phyloP scores from a whole-genome alignment of 2,113 vertebrate genomes.

The Trematocara zebra region DNA sequence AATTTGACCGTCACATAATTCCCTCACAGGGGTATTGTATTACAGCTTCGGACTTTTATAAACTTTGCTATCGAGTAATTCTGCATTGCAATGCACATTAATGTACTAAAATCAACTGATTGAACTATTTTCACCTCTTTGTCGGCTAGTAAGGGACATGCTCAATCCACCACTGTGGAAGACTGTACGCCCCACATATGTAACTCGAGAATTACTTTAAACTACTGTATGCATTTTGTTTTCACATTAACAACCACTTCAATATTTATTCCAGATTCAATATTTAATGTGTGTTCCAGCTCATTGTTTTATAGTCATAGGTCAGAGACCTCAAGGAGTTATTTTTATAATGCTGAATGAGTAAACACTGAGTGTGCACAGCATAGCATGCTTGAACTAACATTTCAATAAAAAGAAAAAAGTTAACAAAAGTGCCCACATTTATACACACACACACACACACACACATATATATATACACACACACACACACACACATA shows the following conservation, averaged over 20 bases:
- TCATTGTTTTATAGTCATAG: not conserved
- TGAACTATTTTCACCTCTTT: not conserved
- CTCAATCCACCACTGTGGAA: not conserved
- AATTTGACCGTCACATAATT: not conserved
- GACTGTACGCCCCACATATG: not conserved
- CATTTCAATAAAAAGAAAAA: not conserved
- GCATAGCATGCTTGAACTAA: not conserved
- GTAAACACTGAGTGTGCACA: not conserved
- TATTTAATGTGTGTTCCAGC: not conserved
- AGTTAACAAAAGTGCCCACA: not conserved
- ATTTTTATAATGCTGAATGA: not conserved
- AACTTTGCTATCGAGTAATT: not conserved
- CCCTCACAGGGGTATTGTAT: not conserved
- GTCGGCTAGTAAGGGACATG: not conserved
- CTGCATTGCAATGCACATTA: not conserved
- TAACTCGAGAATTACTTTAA: not conserved
- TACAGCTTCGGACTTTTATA: not conserved
- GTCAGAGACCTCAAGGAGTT: not conserved
- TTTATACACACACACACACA: too few relatives aligned
- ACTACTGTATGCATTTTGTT: not conserved
- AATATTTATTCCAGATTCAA: not conserved
- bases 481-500: too few relatives aligned
- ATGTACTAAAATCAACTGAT: not conserved
- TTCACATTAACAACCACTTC: not conserved
- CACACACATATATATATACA: too few relatives aligned